These are phyloP conservation scores for Cyclopterus lumpus DNA, from an alignment of 2,797 vertebrate genomes.

Conservation along the genomic window DNA sequence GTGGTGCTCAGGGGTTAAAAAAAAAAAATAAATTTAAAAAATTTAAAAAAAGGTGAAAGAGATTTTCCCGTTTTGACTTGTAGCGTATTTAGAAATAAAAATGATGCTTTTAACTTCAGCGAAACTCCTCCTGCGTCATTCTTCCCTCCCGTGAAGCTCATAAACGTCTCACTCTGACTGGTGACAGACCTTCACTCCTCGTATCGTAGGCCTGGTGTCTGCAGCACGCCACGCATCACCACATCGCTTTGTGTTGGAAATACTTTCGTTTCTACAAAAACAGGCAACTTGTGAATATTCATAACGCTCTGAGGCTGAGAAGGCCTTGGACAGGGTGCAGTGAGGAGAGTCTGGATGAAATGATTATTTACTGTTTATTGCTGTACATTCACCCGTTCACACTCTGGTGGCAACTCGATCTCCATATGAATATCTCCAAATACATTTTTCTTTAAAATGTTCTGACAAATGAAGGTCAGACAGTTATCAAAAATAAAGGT, in stretches of 20 bases:
- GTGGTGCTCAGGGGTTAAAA: constrained; percentile 87
- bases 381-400: background rate
- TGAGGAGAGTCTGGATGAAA: too few species aligned
- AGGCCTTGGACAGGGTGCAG: too few species aligned
- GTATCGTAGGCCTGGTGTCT: background rate
- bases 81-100: constrained; percentile 82
- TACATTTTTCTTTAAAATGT: background rate
- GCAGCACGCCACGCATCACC: background rate
- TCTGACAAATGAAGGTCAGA: background rate
- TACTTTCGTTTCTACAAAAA: background rate
- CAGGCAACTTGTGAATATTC: background rate
- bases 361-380: too few species aligned
- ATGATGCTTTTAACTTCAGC: constrained; percentile 75
- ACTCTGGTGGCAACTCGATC: too few species aligned
- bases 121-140: constrained; percentile 30
- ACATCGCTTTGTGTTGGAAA: background rate
- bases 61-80: constrained; percentile 78
- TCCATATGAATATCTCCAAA: too few species aligned
- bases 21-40: constrained; percentile 49
- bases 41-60: constrained; percentile 70
- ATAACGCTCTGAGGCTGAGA: too few species aligned
- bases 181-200: background rate
- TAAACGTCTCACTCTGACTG: background rate
- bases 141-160: constrained; percentile 16
- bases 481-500: background rate